Percentiles rank a stretch among this genome's conserved stretches.
Evolutionary conservation across 2,797 vertebrate species (phyloP).

Genomic region (Leptodactylus fallax): DNA sequence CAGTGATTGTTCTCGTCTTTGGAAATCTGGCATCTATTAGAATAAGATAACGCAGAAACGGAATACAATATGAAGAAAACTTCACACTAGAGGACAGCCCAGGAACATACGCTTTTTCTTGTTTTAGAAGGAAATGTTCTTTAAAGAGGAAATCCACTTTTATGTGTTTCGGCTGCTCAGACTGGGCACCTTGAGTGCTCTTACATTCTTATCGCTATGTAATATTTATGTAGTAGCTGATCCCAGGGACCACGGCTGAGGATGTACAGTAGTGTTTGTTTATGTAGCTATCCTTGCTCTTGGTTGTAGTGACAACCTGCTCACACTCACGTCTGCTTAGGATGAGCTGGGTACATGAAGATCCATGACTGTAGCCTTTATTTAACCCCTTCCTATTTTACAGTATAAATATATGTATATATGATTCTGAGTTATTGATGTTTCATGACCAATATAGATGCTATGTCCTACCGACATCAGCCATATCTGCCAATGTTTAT

Average conservation of each 20-base stretch:
- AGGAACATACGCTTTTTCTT: neutral
- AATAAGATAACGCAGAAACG: neutral
- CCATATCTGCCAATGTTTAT: too few relatives aligned
- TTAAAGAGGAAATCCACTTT: neutral
- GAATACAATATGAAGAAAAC: neutral
- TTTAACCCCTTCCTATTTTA: neutral
- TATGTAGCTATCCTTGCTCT: neutral
- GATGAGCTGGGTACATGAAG: neutral
- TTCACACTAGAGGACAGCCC: neutral
- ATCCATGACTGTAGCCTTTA: neutral
- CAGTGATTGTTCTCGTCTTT: conserved; percentile 16
- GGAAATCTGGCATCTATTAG: conserved; percentile 4
- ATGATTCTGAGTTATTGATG: too few relatives aligned
- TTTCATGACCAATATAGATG: too few relatives aligned
- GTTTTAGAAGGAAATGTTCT: neutral
- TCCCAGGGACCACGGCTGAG: neutral
- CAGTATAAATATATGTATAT: too few relatives aligned
- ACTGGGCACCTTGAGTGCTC: neutral
- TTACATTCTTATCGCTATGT: neutral
- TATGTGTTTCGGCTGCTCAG: neutral
- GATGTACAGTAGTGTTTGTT: neutral
- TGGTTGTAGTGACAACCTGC: neutral
- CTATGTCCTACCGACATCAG: too few relatives aligned
- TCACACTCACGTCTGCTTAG: neutral
- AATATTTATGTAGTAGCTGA: neutral